phyloP scores from a whole-genome alignment of 2,113 vertebrate genomes.

The Loxodonta africana region DNA sequence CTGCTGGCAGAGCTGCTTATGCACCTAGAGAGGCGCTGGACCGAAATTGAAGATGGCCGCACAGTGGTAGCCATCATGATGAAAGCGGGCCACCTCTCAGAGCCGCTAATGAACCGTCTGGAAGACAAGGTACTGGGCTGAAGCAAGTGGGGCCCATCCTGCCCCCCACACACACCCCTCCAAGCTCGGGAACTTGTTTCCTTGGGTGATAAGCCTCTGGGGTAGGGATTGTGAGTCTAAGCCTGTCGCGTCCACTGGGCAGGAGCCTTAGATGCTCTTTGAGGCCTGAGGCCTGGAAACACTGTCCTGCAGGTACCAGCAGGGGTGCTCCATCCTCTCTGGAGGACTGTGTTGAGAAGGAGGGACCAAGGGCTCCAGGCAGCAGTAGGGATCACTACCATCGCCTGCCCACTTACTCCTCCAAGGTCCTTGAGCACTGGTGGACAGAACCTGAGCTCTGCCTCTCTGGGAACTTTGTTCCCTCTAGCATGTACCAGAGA shows the following conservation, averaged over 20 bases:
- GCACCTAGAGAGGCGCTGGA: constrained; percentile 96
- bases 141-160: neutral
- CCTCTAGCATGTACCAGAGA: accelerated
- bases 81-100: constrained; percentile 86
- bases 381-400: neutral
- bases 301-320: neutral
- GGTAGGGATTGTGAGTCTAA: neutral
- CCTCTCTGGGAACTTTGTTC: neutral
- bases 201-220: neutral
- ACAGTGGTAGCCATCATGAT: constrained; percentile 87
- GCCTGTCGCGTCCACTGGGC: neutral
- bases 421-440: too few relatives aligned
- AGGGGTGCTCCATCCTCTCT: neutral
- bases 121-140: constrained; percentile 94
- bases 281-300: neutral
- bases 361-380: neutral
- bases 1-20: constrained; percentile 89
- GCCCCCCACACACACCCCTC: too few relatives aligned
- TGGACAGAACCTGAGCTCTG: neutral
- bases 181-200: neutral
- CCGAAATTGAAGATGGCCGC: constrained; percentile 90
- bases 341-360: neutral
- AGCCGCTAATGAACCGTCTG: constrained; percentile 90
- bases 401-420: neutral
- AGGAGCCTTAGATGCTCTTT: neutral